A percentile compares a stretch with the other conserved stretches of the same genome.
Evolutionary conservation across 2,888 invertebrate species (phyloP).

Genomic region (Trichacis sp.): DNA sequence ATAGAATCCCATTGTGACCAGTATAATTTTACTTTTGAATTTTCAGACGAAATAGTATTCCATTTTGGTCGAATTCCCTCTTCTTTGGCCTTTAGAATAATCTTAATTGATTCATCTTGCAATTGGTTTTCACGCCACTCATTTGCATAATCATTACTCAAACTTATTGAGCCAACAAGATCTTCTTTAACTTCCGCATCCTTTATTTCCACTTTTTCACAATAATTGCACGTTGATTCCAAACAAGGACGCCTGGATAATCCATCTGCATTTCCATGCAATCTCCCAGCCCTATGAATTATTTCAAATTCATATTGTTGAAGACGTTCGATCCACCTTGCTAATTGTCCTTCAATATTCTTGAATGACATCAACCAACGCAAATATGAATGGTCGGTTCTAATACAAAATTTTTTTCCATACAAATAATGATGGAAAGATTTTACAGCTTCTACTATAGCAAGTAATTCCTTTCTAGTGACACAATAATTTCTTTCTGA

Average conservation of each 20-base stretch:
- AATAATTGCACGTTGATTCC: slow-evolving; percentile 21
- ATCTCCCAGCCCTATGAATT: slow-evolving; percentile 43
- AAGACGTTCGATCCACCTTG: slow-evolving; percentile 54
- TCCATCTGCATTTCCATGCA: slow-evolving; percentile 46
- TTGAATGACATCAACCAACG: slow-evolving; percentile 56
- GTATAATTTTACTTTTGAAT: slow-evolving; percentile 26
- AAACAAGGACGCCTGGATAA: slow-evolving; percentile 43
- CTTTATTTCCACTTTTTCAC: slow-evolving; percentile 10
- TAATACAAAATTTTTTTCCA: slow-evolving; percentile 10
- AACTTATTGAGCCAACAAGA: slow-evolving; percentile 7
- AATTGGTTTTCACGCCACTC: slow-evolving; percentile 3
- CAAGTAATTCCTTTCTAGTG: slow-evolving; percentile 49
- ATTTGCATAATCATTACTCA: background rate
- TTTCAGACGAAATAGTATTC: slow-evolving; percentile 19
- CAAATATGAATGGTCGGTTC: slow-evolving; percentile 43
- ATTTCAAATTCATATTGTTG: slow-evolving; percentile 51
- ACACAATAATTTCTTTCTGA: slow-evolving; percentile 46
- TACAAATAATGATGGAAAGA: slow-evolving; percentile 13
- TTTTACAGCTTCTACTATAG: slow-evolving; percentile 20
- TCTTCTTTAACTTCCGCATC: background rate
- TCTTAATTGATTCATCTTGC: background rate
- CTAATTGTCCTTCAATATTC: slow-evolving; percentile 56
- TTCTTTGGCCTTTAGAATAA: slow-evolving; percentile 13
- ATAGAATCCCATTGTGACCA: slow-evolving; percentile 43
- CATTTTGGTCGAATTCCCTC: slow-evolving; percentile 21